These are phyloP conservation scores for Poeciliopsis prolifica DNA, from an alignment of 2,113 vertebrate genomes.

Conservation along the genomic window DNA sequence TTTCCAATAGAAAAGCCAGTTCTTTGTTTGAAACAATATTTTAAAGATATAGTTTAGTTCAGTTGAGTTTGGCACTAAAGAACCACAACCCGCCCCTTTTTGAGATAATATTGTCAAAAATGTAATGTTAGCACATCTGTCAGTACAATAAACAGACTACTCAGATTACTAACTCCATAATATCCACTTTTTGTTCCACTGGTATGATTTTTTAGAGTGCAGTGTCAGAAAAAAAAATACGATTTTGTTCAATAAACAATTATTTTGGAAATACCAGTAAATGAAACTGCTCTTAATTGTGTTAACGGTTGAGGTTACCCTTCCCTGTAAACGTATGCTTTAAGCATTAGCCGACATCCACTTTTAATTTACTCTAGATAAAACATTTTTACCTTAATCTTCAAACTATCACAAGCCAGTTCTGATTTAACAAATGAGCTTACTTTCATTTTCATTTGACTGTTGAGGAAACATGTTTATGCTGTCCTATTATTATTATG, in stretches of 20 bases:
- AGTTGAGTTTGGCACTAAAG: not conserved
- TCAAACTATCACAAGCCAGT: not conserved
- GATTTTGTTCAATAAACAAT: not conserved
- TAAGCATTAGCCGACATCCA: too few relatives aligned
- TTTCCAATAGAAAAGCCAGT: too few relatives aligned
- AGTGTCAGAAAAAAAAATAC: not conserved
- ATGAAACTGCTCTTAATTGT: not conserved
- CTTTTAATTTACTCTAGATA: not conserved
- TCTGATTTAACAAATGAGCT: not conserved
- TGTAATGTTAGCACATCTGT: not conserved
- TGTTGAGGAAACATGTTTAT: not conserved
- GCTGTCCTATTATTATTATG: not conserved
- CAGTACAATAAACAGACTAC: not conserved
- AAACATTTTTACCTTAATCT: not conserved
- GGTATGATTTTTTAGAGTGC: not conserved
- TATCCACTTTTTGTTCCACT: not conserved
- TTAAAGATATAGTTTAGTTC: not conserved
- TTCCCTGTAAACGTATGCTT: not conserved
- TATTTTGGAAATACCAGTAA: not conserved
- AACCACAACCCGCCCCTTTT: not conserved
- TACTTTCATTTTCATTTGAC: not conserved
- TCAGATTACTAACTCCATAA: not conserved
- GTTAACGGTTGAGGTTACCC: not conserved
- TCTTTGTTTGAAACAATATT: too few relatives aligned
- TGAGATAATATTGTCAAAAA: not conserved